Conservation (phyloP, 1,140 invertebrate genomes). For the Proales similis region DNA sequence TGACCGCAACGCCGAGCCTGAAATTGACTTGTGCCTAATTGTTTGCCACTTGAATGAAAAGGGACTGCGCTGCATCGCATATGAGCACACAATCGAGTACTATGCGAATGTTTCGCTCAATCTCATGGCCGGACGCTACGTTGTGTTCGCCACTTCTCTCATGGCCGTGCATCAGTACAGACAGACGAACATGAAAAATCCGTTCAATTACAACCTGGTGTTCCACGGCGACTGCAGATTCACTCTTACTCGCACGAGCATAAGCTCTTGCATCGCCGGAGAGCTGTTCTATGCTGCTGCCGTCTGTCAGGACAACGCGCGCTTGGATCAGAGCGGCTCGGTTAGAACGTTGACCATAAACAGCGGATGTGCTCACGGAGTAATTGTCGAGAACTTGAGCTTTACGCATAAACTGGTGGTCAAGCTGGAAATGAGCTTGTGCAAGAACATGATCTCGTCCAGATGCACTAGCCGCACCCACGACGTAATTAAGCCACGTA, state of each 20-base stretch:
- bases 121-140: conserved; percentile 21
- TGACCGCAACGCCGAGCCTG: conserved; percentile 31
- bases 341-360: conserved; percentile 17
- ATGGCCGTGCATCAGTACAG: conserved; percentile 30
- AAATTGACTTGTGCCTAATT: conserved; percentile 33
- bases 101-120: conserved; percentile 26
- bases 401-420: conserved; percentile 20
- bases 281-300: conserved; percentile 31
- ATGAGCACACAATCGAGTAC: conserved; percentile 32
- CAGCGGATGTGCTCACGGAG: conserved; percentile 25
- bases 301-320: neutral
- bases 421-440: conserved; percentile 7
- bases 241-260: conserved; percentile 4
- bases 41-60: conserved; percentile 21
- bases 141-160: conserved; percentile 29
- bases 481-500: conserved; percentile 21
- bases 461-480: conserved; percentile 1
- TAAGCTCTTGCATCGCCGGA: conserved; percentile 13
- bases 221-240: conserved; percentile 30
- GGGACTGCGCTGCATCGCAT: conserved; percentile 8
- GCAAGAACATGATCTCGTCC: conserved; percentile 28
- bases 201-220: conserved; percentile 23
- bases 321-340: conserved; percentile 18
- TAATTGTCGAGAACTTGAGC: conserved; percentile 36
- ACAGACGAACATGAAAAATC: conserved; percentile 29